A percentile compares a stretch with the other conserved stretches of the same genome.
phyloP scores from a whole-genome alignment of 2,888 invertebrate species.

The Fragum whitleyi region DNA sequence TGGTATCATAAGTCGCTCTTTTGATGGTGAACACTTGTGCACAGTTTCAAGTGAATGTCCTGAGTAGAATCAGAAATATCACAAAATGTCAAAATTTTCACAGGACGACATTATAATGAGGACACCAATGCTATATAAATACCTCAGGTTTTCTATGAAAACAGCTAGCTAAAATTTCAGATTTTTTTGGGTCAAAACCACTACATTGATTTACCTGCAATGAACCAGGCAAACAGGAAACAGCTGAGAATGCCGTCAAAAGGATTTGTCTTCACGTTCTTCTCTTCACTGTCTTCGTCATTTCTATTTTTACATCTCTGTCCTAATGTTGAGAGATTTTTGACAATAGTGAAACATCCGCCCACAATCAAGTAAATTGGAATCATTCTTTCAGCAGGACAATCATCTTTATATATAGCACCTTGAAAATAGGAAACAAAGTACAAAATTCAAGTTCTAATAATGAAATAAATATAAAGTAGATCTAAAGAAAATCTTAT shows the following conservation, averaged over 20 bases:
- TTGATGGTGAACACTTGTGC: no score
- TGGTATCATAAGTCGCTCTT: no score
- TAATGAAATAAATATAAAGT: neutral
- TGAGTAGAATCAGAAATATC: no score
- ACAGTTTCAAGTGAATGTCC: no score
- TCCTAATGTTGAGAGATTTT: conserved; percentile 88
- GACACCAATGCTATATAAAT: no score
- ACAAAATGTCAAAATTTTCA: no score
- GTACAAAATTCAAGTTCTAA: no score
- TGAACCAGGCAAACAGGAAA: conserved; percentile 89
- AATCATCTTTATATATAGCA: conserved; percentile 88
- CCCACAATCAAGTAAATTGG: conserved; percentile 90
- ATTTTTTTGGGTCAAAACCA: no score
- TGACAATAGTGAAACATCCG: conserved; percentile 89
- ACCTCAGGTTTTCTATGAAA: no score
- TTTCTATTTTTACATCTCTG: conserved; percentile 87
- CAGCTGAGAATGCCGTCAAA: conserved; percentile 78
- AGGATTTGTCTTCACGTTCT: conserved; percentile 77
- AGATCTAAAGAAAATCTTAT: no score
- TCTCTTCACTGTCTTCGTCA: conserved; percentile 80
- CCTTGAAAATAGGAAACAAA: conserved; percentile 79
- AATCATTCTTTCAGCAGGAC: conserved; percentile 89
- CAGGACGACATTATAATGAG: no score
- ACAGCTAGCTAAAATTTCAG: no score
- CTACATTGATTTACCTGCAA: conserved; percentile 88